These are phyloP conservation scores for Sussaba pulchella DNA, from an alignment of 2,888 invertebrate genomes.

Conservation along the genomic window DNA sequence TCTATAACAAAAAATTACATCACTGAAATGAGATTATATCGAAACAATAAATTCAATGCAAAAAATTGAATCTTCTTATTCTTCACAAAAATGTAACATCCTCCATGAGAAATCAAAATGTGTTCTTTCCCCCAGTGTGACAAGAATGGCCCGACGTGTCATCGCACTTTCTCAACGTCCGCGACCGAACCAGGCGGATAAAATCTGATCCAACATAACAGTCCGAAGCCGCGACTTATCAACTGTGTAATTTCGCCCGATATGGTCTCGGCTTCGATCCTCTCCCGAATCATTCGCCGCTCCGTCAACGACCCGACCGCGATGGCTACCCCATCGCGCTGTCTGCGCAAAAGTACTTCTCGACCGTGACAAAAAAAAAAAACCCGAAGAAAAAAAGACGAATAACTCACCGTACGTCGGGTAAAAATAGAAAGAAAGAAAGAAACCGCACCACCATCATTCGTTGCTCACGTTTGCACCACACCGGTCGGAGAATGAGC, in stretches of 20 bases:
- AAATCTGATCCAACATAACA: slow-evolving; percentile 41
- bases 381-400: slow-evolving; percentile 36
- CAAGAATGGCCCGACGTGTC: neutral
- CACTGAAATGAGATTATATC: no score
- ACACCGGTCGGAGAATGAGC: neutral
- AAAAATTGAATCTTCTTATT: no score
- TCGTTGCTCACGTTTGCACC: slow-evolving; percentile 14
- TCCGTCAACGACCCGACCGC: neutral
- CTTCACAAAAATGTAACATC: no score
- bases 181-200: slow-evolving; percentile 3
- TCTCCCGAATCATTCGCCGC: slow-evolving; percentile 3
- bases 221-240: slow-evolving; percentile 31
- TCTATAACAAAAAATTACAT: no score
- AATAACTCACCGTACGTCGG: slow-evolving; percentile 48
- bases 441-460: neutral
- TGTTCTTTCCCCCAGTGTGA: no score
- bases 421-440: slow-evolving; percentile 36
- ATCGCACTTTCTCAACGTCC: neutral
- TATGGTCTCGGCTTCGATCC: neutral
- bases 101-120: neutral
- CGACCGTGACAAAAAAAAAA: slow-evolving; percentile 48
- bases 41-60: no score
- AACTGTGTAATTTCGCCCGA: slow-evolving; percentile 28
- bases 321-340: neutral
- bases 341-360: slow-evolving; percentile 44